phyloP scores from a whole-genome alignment of 2,888 invertebrate species.

The Lacanobia wlatinum region DNA sequence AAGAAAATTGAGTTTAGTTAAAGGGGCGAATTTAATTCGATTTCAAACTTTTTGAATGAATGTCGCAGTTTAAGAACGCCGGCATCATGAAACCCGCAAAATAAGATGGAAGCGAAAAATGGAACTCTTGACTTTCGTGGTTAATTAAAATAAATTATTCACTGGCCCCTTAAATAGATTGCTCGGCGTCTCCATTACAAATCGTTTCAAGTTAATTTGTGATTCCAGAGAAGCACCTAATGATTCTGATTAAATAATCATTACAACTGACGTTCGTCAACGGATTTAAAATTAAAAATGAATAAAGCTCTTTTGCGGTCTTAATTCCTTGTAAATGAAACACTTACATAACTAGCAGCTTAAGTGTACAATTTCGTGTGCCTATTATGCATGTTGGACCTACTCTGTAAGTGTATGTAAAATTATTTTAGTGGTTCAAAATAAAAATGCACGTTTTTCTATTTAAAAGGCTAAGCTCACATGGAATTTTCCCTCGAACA shows the following conservation, averaged over 20 bases:
- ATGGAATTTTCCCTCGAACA: slow-evolving; percentile 63
- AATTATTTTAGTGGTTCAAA: slow-evolving; percentile 18
- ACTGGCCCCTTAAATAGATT: slow-evolving; percentile 82
- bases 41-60: slow-evolving; percentile 89
- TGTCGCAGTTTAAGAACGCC: slow-evolving; percentile 84
- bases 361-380: neutral
- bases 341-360: neutral
- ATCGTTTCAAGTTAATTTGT: slow-evolving; percentile 80
- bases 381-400: neutral
- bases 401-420: neutral
- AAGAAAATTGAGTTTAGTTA: slow-evolving; percentile 90
- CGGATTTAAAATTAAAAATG: slow-evolving; percentile 40
- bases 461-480: slow-evolving; percentile 50
- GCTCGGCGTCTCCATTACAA: slow-evolving; percentile 80
- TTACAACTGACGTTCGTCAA: slow-evolving; percentile 54
- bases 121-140: slow-evolving; percentile 80
- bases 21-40: slow-evolving; percentile 90
- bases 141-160: slow-evolving; percentile 89
- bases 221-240: slow-evolving; percentile 72
- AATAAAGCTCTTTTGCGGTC: slow-evolving; percentile 9
- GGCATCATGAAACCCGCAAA: slow-evolving; percentile 81
- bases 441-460: slow-evolving; percentile 32
- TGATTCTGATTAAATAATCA: slow-evolving; percentile 73
- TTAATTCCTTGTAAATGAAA: neutral
- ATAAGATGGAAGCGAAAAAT: slow-evolving; percentile 86